Percentiles rank a stretch among this genome's conserved stretches.
phyloP scores from a whole-genome alignment of 53 echinoderm and acorn worm species.

The Mesocentrotus franciscanus region DNA sequence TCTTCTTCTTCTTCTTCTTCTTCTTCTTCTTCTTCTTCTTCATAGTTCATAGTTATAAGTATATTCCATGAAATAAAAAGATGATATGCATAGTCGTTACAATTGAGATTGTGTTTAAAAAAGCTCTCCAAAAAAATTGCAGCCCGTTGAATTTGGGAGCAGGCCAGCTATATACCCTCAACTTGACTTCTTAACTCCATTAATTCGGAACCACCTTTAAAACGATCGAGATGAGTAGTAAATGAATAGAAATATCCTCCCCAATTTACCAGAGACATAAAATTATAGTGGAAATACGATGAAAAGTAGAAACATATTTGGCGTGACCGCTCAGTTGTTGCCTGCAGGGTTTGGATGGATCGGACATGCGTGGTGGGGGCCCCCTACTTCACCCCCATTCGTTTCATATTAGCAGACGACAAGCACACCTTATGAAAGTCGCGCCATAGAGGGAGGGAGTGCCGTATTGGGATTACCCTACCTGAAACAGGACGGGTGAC shows the following conservation, averaged over 20 bases:
- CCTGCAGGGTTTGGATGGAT: background rate
- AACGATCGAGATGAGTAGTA: background rate
- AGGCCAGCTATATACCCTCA: too few relatives aligned
- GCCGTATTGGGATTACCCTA: slow-evolving; percentile 8
- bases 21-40: background rate
- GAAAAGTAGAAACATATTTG: slow-evolving; percentile 44
- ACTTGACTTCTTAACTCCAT: background rate
- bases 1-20: background rate
- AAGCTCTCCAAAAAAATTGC: too few relatives aligned
- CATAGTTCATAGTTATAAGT: background rate
- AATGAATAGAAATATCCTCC: background rate
- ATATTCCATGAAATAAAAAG: background rate
- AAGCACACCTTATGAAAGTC: slow-evolving; percentile 48
- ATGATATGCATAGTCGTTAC: background rate
- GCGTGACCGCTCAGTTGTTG: slow-evolving; percentile 3
- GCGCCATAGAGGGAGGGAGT: slow-evolving; percentile 24
- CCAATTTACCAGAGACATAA: background rate
- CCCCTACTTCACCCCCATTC: slow-evolving; percentile 12
- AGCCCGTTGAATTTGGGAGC: too few relatives aligned
- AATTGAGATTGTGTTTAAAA: background rate
- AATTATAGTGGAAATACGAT: background rate
- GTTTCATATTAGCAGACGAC: slow-evolving; percentile 12
- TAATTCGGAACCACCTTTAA: background rate
- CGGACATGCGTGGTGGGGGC: slow-evolving; percentile 23
- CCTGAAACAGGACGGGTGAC: background rate